Percentiles rank a stretch among this genome's conserved stretches.
Evolutionary conservation across 2,797 vertebrate species (phyloP).

Genomic region (Sus cebifrons): DNA sequence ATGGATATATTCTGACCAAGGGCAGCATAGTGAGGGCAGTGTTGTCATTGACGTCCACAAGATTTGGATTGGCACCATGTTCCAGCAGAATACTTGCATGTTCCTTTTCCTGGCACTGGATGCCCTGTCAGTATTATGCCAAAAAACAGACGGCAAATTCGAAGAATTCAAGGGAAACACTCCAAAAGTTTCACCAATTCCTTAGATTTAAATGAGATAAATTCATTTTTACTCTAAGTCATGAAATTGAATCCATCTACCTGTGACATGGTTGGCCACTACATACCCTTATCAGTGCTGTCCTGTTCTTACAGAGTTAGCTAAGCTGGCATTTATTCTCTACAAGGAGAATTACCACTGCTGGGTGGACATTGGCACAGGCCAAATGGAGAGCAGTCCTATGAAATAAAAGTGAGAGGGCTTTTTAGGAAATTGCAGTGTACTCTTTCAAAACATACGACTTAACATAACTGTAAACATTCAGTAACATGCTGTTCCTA

Average conservation of each 20-base stretch:
- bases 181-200: neutral
- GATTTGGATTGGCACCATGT: too few species aligned
- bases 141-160: neutral
- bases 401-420: slow-evolving; percentile 68
- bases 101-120: too few species aligned
- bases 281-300: slow-evolving; percentile 96
- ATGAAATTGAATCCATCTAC: neutral
- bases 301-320: slow-evolving; percentile 92
- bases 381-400: slow-evolving; percentile 95
- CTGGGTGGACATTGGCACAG: slow-evolving; percentile 93
- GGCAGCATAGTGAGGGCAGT: too few species aligned
- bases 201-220: neutral
- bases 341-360: slow-evolving; percentile 94
- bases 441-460: neutral
- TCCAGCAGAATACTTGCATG: too few species aligned
- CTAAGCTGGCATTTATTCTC: slow-evolving; percentile 95
- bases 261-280: neutral
- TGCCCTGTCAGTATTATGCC: too few species aligned
- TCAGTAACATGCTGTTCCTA: neutral
- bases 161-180: slow-evolving; percentile 5
- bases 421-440: neutral
- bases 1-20: too few species aligned
- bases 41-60: too few species aligned
- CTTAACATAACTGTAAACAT: neutral
- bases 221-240: neutral